phyloP scores from a whole-genome alignment of 2,797 vertebrate genomes.

The Danio choprae region DNA sequence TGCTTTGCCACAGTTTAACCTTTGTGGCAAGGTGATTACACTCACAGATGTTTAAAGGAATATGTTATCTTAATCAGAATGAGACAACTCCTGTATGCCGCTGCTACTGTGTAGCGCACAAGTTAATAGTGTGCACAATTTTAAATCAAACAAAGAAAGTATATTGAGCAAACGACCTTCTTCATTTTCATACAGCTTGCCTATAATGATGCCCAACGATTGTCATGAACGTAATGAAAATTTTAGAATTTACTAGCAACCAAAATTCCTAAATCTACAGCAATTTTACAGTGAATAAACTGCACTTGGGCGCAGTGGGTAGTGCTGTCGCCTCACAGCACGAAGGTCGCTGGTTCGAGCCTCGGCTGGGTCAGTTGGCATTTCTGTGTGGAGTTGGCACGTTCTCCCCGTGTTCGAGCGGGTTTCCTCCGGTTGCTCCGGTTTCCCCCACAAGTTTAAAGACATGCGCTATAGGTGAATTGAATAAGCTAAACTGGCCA shows the following conservation, averaged over 20 bases:
- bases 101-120: conserved; percentile 8
- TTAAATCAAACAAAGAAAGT: neutral
- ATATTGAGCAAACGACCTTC: neutral
- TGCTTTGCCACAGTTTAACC: conserved; percentile 63
- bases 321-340: no score
- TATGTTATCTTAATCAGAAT: conserved; percentile 44
- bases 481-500: no score
- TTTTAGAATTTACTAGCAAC: neutral
- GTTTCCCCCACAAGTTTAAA: no score
- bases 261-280: no score
- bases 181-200: neutral
- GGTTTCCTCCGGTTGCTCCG: no score
- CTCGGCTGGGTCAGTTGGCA: no score
- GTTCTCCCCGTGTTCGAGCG: no score
- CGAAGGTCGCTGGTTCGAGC: no score
- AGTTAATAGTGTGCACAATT: neutral
- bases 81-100: conserved; percentile 13
- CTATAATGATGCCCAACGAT: neutral
- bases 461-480: no score
- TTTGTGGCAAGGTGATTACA: conserved; percentile 57
- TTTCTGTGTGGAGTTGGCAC: no score
- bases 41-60: conserved; percentile 67
- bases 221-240: neutral
- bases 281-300: no score
- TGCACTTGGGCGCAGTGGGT: no score